These are phyloP conservation scores for Aelia acuminata DNA, from an alignment of 2,888 invertebrate species.

Conservation along the genomic window DNA sequence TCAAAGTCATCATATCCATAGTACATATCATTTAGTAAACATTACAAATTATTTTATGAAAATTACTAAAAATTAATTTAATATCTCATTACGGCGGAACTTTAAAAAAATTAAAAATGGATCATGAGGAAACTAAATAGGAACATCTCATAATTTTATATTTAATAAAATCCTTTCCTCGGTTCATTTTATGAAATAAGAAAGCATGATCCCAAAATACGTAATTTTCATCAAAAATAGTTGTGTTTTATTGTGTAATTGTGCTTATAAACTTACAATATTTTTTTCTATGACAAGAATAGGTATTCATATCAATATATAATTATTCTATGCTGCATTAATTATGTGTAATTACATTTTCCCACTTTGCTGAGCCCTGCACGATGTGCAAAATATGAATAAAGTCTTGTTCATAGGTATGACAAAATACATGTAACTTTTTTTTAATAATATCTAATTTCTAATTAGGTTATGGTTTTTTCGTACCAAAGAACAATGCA, in stretches of 20 bases:
- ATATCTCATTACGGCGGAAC: not conserved
- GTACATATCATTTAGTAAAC: slow-evolving; percentile 12
- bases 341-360: not conserved
- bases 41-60: not conserved
- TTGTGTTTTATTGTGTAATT: not conserved
- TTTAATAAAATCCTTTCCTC: not conserved
- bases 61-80: not conserved
- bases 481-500: not conserved
- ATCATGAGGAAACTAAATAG: not conserved
- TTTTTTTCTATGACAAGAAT: not conserved
- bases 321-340: not conserved
- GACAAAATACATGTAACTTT: not conserved
- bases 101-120: not conserved
- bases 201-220: not conserved
- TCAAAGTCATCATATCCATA: not conserved
- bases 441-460: not conserved
- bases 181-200: not conserved
- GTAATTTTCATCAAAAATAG: not conserved
- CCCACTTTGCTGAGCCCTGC: too few species aligned
- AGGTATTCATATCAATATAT: not conserved
- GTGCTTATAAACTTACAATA: not conserved
- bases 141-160: not conserved
- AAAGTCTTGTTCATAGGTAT: not conserved
- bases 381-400: not conserved
- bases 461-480: not conserved